Evolutionary conservation across 2,888 invertebrate species (phyloP), one percentile per base, ranked within the genome.

Genomic region (Cyclophora albipunctata): DNA sequence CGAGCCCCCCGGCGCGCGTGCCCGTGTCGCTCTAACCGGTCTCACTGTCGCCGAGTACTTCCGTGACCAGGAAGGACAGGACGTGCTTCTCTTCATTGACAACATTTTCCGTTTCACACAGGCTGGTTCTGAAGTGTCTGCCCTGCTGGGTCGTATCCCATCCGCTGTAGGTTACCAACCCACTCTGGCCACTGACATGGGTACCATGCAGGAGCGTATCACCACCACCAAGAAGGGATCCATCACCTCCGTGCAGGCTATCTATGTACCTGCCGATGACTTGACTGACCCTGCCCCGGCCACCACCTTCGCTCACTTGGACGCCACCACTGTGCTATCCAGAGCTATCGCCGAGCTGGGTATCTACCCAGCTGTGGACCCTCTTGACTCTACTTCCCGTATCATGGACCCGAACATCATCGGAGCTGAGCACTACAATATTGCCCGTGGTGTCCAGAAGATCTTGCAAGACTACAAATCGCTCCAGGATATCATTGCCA

Each of bases 131-230:
- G 96, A 96, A 84, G 91, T 92, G 74, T 98, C 98, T 64, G 97
- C 98, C 60, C 87, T 98, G 87, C 84, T 98, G 79, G 98, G 98
- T 81, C 96, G 98, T 91, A 98, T 98, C 75, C 98, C 98, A 63
- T 96, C 95, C 53, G 98, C 98, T 77, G 97, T 98, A 73, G 98
- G 98, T 78, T 98, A 98, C 84, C 98, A 98, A 79, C 98, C 98
- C 48, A 98, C 98, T 7, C 84, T 98, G 79, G 97, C 96, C 71
- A 98, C 97, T 75, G 98, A 98, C 91, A 98, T 98, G 98, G 97
- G 98, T 93, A 93, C 94, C 74, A 97, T 98, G 97, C 97, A 98
- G 92, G 98, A 98, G 85, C 92, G 97, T 78, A 97, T 98, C 84
- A 97, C 97, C 58, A 97, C 97, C 66, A 97, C 97, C 63, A 96